phyloP scores from a whole-genome alignment of 2,888 invertebrate species.

The Glyphotaelius pellucidus region DNA sequence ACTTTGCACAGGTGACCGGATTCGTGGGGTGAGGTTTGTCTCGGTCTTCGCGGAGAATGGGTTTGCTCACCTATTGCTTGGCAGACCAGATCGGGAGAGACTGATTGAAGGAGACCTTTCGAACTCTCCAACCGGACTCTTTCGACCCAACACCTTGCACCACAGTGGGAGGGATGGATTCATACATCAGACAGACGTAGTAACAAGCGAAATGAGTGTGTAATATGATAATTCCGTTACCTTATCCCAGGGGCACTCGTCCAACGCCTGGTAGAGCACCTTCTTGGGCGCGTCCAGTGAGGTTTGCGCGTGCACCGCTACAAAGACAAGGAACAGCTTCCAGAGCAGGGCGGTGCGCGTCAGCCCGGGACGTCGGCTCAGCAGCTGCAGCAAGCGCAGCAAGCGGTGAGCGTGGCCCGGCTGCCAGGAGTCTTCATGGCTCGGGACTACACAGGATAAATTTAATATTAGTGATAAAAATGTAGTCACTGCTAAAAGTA shows the following conservation, averaged over 20 bases:
- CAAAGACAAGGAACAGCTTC: conserved; percentile 67
- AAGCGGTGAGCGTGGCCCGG: conserved; percentile 62
- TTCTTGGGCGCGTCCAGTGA: conserved; percentile 65
- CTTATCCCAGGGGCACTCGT: conserved; percentile 82
- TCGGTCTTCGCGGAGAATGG: no score
- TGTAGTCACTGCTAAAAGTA: no score
- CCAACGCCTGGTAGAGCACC: conserved; percentile 77
- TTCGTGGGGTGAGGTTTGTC: no score
- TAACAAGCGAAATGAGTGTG: no score
- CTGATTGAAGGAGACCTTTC: no score
- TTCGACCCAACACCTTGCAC: no score
- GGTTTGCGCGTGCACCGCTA: conserved; percentile 61
- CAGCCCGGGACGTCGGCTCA: conserved; percentile 62
- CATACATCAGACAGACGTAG: no score
- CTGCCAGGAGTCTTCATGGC: conserved; percentile 63
- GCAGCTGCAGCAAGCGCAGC: conserved; percentile 62
- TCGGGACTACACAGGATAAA: conserved; percentile 59
- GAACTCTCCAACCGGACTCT: no score
- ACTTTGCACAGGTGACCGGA: no score
- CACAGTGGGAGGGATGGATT: no score
- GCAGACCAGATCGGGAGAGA: no score
- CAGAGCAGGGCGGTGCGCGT: conserved; percentile 67
- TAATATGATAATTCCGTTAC: background rate
- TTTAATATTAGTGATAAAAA: background rate
- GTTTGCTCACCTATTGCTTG: no score